phyloP scores from a whole-genome alignment of 2,797 vertebrate genomes.

The Pteronotus mesoamericanus region DNA sequence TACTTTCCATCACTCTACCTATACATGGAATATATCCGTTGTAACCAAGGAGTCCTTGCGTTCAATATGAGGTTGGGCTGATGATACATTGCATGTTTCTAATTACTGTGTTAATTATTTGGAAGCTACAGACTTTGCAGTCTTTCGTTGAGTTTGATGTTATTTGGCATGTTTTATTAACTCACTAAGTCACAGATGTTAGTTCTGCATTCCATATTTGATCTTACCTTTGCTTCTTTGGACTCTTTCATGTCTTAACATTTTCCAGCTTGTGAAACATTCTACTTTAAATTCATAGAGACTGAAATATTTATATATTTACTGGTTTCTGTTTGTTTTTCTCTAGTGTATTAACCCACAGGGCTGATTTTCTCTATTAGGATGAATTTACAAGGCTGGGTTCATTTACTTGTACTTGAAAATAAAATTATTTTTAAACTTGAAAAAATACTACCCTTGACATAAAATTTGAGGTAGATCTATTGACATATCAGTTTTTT shows the following conservation, averaged over 20 bases:
- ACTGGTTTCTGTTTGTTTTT: conserved; percentile 38
- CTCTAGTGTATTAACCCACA: not conserved
- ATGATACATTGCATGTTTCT: not conserved
- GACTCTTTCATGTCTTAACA: conserved; percentile 42
- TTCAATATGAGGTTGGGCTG: not conserved
- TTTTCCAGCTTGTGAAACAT: conserved; percentile 20
- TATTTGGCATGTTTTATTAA: conserved; percentile 36
- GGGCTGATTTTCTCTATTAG: not conserved
- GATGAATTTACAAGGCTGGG: not conserved
- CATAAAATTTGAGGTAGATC: not conserved
- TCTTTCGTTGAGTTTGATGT: conserved; percentile 24
- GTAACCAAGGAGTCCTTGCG: not conserved
- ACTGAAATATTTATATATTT: conserved; percentile 30
- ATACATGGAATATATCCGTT: not conserved
- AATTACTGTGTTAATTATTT: conserved; percentile 26
- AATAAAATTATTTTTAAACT: conserved; percentile 21
- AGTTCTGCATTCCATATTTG: not conserved
- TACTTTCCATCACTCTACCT: not conserved
- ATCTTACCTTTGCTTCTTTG: conserved; percentile 48
- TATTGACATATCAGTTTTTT: not conserved
- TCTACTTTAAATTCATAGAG: conserved; percentile 40
- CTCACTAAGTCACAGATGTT: conserved; percentile 32
- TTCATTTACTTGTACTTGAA: conserved; percentile 2
- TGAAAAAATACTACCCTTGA: not conserved
- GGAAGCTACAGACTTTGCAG: not conserved